Evolutionary conservation across 2,797 vertebrate genomes (phyloP), one percentile per base, ranked within the genome.

Genomic region (Sebastes hubbsi): DNA sequence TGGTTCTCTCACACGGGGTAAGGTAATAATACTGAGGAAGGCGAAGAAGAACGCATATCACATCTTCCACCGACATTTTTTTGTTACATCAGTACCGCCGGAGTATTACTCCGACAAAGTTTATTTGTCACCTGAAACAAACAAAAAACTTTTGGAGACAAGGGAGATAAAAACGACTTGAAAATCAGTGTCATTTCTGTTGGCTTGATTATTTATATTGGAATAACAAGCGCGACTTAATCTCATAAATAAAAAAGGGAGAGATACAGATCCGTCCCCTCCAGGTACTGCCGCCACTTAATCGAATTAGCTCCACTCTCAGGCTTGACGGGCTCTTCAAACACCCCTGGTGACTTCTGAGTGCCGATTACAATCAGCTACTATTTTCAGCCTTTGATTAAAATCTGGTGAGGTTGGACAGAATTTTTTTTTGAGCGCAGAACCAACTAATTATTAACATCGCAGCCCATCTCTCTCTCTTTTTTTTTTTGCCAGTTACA

Each of bases 321-420:
- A 91, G 86, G 91, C 95, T 94, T 93, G 91, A 91, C 91, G 93
- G 89, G 92, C 94, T 96, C 95, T 95, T 95, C 95, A 95, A 95
- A 95, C 95, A 95, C 94, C 95, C 93, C 94, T 92, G 93, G 94
- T 95, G 95, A 96, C 95, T 95, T 96, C 88, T 94, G 94, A 95
- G 92, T 94, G 93, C 93, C 92, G 95, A 96, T 96, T 96, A 95
- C 93, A 95, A 96, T 95, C 95, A 95, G 94, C 90, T 93, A 93
- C 95, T 95, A 93, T 95, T 95, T 96, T 95, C 94, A 95, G 89
- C 90, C 91, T 95, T 96, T 95, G 94, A 96, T 96, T 95, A 95
- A 95, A 95, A 95, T 95, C 95, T 93, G 90, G 89, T 89, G 90
- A 93, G 88, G 91, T 95, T 94, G 89, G 93, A 94, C 95, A 91